These are phyloP conservation scores for Buceros bicornis DNA, from an alignment of 2,797 vertebrate species.

Conservation along the genomic window DNA sequence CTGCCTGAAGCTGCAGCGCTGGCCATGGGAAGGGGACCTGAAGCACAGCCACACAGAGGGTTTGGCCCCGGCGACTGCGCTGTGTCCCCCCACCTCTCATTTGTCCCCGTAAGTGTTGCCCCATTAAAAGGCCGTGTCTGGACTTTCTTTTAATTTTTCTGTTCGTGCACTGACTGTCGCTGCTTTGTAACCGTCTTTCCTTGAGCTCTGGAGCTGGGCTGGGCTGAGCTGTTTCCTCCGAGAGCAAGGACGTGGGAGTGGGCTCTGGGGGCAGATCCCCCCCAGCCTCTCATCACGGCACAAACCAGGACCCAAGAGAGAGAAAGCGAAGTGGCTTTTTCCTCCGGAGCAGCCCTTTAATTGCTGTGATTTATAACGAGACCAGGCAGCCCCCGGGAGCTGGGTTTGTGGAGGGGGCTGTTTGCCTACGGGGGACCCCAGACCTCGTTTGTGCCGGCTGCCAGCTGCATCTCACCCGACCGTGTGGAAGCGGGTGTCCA, in stretches of 20 bases:
- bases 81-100: background rate
- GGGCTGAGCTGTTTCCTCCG: background rate
- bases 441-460: background rate
- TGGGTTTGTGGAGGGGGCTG: accelerated
- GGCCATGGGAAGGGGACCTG: background rate
- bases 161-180: background rate
- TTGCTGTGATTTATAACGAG: background rate
- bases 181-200: background rate
- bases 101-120: slow-evolving; percentile 53
- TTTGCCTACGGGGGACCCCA: background rate
- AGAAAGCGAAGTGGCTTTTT: background rate
- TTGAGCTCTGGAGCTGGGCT: slow-evolving; percentile 41
- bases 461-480: background rate
- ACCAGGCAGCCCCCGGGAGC: accelerated
- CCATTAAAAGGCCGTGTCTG: slow-evolving; percentile 72
- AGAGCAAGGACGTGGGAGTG: background rate
- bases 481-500: accelerated
- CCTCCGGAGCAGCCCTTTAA: background rate
- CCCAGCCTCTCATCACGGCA: background rate
- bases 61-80: background rate
- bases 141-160: slow-evolving; percentile 41
- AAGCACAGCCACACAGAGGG: background rate
- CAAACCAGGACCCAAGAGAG: background rate
- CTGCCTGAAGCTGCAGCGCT: background rate
- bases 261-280: background rate